Evolutionary conservation across 2,888 invertebrate species (phyloP).

Genomic region (Lysandra bellargus): DNA sequence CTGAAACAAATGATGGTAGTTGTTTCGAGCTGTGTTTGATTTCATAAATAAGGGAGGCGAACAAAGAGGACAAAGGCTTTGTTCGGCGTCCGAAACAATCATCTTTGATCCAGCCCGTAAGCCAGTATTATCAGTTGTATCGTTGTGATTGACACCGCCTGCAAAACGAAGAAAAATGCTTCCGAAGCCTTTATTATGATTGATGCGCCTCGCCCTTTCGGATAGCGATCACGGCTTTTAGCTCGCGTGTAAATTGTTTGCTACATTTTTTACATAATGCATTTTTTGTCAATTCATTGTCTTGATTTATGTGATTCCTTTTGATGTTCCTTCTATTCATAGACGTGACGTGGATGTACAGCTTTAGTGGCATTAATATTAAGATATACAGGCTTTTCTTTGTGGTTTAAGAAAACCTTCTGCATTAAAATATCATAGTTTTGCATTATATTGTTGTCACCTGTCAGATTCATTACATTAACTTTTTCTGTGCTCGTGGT

Average conservation of each 20-base stretch:
- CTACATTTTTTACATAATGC: conserved; percentile 32
- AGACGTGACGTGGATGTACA: not conserved
- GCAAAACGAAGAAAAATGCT: conserved; percentile 66
- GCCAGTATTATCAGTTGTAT: conserved; percentile 46
- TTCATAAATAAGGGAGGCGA: conserved; percentile 57
- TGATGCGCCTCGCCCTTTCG: conserved; percentile 54
- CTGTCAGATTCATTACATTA: no score
- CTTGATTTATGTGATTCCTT: conserved; percentile 31
- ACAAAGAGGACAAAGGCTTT: conserved; percentile 56
- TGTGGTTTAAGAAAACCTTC: not conserved
- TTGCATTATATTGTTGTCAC: not conserved
- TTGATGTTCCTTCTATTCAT: conserved; percentile 23
- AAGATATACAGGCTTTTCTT: not conserved
- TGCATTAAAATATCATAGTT: no score
- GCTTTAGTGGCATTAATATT: not conserved
- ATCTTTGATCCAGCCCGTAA: conserved; percentile 38
- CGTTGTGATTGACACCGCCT: conserved; percentile 67
- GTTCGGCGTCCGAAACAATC: conserved; percentile 47
- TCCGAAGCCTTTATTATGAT: conserved; percentile 68
- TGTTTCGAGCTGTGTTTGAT: conserved; percentile 31
- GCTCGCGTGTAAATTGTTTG: conserved; percentile 36
- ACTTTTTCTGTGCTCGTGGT: not conserved
- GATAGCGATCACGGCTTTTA: conserved; percentile 42
- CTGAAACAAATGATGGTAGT: conserved; percentile 32
- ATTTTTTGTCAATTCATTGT: conserved; percentile 32